A percentile compares a stretch with the other conserved stretches of the same genome.
Evolutionary conservation across 2,797 vertebrate genomes (phyloP).

Genomic region (Acanthurus lineatus): DNA sequence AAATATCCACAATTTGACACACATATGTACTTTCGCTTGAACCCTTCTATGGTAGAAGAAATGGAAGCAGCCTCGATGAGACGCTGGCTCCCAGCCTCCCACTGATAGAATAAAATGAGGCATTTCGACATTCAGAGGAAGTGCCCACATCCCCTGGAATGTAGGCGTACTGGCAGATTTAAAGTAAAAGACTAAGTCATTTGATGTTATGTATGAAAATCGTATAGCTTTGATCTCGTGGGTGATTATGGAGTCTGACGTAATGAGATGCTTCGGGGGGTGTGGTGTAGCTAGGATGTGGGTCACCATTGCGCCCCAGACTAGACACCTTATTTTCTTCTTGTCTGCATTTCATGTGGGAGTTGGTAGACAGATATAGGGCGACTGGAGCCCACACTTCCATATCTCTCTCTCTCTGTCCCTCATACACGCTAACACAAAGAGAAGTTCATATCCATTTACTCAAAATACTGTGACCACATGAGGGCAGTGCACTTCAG

Average conservation of each 20-base stretch:
- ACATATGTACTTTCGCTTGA: fast-evolving
- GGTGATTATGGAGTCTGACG: slow-evolving; percentile 74
- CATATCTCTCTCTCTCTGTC: not conserved
- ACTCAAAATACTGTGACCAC: slow-evolving; percentile 63
- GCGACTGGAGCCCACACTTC: slow-evolving; percentile 32
- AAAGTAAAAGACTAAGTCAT: not conserved
- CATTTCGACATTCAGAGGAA: slow-evolving; percentile 64
- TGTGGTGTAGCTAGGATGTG: slow-evolving; percentile 69
- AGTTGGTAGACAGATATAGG: slow-evolving; percentile 53
- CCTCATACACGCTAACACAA: not conserved
- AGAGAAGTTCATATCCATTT: slow-evolving; percentile 6
- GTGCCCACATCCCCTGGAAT: slow-evolving; percentile 27
- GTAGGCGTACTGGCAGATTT: slow-evolving; percentile 4
- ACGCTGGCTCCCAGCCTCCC: slow-evolving; percentile 64
- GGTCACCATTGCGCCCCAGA: slow-evolving; percentile 76
- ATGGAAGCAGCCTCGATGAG: slow-evolving; percentile 54
- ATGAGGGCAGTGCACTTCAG: slow-evolving; percentile 76
- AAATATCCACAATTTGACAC: fast-evolving
- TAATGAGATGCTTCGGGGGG: slow-evolving; percentile 65
- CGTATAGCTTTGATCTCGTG: slow-evolving; percentile 11
- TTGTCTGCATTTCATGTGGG: slow-evolving; percentile 48
- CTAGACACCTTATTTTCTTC: slow-evolving; percentile 50
- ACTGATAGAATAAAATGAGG: slow-evolving; percentile 69
- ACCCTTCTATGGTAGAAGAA: slow-evolving; percentile 26
- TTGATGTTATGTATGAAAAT: not conserved